A percentile compares a stretch with the other conserved stretches of the same genome.
These are phyloP conservation scores for Aphis gossypii DNA, from an alignment of 1,140 invertebrate genomes.

Conservation along the genomic window DNA sequence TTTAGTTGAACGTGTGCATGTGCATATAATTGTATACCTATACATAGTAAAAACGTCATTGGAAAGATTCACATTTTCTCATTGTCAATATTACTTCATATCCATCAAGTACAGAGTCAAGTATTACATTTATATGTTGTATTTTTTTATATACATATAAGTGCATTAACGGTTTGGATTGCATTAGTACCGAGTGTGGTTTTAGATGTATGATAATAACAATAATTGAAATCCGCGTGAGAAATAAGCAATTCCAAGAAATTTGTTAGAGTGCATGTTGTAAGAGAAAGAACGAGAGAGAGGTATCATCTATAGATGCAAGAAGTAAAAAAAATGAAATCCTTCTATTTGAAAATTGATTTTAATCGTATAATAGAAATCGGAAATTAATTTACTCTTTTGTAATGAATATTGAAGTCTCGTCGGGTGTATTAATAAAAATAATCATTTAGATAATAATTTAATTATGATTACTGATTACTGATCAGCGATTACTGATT, in stretches of 20 bases:
- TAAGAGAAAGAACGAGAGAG: neutral
- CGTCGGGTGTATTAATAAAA: neutral
- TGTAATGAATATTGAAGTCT: neutral
- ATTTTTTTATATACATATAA: neutral
- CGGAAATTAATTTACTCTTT: conserved; percentile 4
- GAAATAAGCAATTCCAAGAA: neutral
- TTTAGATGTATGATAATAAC: conserved; percentile 6
- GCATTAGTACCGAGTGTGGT: neutral
- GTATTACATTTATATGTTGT: neutral
- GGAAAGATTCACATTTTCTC: conserved; percentile 22
- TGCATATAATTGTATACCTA: neutral
- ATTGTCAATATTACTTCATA: conserved; percentile 16
- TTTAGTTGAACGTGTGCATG: neutral
- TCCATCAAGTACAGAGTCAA: neutral
- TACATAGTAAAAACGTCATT: neutral
- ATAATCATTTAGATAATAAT: neutral
- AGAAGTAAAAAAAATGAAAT: neutral
- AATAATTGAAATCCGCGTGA: conserved; percentile 13
- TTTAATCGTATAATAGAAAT: conserved; percentile 4
- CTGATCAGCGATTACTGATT: neutral
- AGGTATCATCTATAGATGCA: neutral
- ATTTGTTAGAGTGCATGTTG: neutral
- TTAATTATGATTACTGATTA: neutral
- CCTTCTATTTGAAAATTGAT: neutral
- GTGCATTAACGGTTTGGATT: neutral